phyloP scores from a whole-genome alignment of 2,888 invertebrate genomes.

The Baronia brevicornis region DNA sequence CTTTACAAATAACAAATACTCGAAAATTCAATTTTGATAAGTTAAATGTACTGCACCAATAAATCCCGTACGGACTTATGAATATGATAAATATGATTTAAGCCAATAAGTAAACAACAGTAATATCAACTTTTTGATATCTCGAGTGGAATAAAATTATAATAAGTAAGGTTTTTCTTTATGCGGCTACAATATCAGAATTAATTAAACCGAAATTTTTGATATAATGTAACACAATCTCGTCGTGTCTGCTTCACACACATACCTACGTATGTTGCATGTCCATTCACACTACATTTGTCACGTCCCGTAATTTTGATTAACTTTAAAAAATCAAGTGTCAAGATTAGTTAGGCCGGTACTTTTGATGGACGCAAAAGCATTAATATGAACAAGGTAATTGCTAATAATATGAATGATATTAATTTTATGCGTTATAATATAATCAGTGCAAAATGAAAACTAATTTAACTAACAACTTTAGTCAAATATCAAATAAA shows the following conservation, averaged over 20 bases:
- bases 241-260: constrained; percentile 16
- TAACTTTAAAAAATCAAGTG: constrained; percentile 44
- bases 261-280: constrained; percentile 21
- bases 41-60: too few relatives aligned
- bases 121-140: constrained; percentile 14
- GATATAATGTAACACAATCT: constrained; percentile 16
- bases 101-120: too few relatives aligned
- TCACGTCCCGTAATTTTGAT: constrained; percentile 42
- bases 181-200: constrained; percentile 4
- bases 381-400: constrained; percentile 42
- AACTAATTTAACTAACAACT: constrained; percentile 30
- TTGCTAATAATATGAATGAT: constrained; percentile 65
- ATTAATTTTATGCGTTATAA: constrained; percentile 31
- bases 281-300: constrained; percentile 27
- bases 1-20: constrained; percentile 1
- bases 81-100: too few relatives aligned
- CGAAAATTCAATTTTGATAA: constrained; percentile 9
- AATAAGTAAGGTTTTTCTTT: constrained; percentile 8
- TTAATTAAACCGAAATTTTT: constrained; percentile 6
- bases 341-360: constrained; percentile 45
- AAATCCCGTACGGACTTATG: too few relatives aligned
- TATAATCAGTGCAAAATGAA: constrained; percentile 29
- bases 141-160: constrained; percentile 7
- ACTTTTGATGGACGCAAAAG: constrained; percentile 41
- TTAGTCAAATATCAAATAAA: too few relatives aligned